These are phyloP conservation scores for Antechinus flavipes DNA, from an alignment of 2,113 vertebrate species.

Conservation along the genomic window DNA sequence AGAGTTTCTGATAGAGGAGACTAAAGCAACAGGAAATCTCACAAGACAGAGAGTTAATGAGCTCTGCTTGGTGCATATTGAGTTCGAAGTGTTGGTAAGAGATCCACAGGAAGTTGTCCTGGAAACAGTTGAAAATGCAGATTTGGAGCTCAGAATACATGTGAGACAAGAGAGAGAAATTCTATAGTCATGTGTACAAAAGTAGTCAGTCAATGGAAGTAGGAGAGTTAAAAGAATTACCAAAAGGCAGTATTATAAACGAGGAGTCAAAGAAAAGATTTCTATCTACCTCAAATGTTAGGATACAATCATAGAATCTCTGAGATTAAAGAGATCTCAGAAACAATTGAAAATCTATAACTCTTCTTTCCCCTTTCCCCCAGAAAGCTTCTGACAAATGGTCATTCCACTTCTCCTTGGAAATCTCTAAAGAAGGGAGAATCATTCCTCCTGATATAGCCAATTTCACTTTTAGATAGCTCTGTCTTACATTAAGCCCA, in stretches of 20 bases:
- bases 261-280: neutral
- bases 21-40: neutral
- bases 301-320: neutral
- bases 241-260: neutral
- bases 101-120: neutral
- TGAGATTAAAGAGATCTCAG: neutral
- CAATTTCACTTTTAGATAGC: neutral
- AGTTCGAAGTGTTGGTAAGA: neutral
- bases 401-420: neutral
- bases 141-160: neutral
- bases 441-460: neutral
- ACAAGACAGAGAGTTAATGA: neutral
- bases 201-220: neutral
- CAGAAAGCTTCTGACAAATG: neutral
- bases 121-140: neutral
- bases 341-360: neutral
- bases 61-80: neutral
- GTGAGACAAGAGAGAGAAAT: neutral
- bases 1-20: neutral
- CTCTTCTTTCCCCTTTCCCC: neutral
- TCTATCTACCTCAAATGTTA: neutral
- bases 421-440: neutral
- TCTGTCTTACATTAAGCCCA: neutral
- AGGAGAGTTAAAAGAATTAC: neutral
- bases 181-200: neutral